Percentiles rank a stretch among this genome's conserved stretches.
These are phyloP conservation scores for Scaptomyza flava DNA, from an alignment of 2,888 invertebrate genomes.

Conservation along the genomic window DNA sequence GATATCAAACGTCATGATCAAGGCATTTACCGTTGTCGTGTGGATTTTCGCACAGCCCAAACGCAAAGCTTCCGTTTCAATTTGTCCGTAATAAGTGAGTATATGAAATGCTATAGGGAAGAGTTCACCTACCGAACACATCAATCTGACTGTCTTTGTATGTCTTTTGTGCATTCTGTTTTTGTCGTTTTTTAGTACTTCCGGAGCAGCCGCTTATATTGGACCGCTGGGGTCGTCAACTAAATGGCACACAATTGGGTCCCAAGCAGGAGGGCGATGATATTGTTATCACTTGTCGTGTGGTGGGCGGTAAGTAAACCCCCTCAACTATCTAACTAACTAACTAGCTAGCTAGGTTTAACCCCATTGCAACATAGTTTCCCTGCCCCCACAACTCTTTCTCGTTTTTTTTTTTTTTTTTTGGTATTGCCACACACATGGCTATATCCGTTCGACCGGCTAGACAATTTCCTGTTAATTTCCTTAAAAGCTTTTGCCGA, in stretches of 20 bases:
- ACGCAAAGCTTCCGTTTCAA: constrained; percentile 95
- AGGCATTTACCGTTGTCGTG: constrained; percentile 94
- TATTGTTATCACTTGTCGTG: constrained; percentile 93
- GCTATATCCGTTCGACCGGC: constrained; percentile 71
- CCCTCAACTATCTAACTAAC: constrained; percentile 27
- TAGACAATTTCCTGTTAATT: constrained; percentile 82
- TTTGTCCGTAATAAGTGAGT: constrained; percentile 95
- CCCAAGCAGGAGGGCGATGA: constrained; percentile 95
- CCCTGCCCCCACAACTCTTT: neutral
- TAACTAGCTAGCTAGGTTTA: constrained; percentile 32
- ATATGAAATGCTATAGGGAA: constrained; percentile 42
- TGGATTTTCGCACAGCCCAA: constrained; percentile 95
- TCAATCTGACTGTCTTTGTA: constrained; percentile 20
- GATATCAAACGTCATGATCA: constrained; percentile 95
- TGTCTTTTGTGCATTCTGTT: constrained; percentile 60
- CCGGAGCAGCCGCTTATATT: constrained; percentile 94
- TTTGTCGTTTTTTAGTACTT: constrained; percentile 87
- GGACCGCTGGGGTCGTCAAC: constrained; percentile 92
- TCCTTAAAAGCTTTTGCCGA: constrained; percentile 78
- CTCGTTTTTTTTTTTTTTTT: neutral
- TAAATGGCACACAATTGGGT: constrained; percentile 91
- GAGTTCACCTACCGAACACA: constrained; percentile 1
- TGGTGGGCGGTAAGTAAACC: constrained; percentile 90
- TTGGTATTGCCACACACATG: constrained; percentile 40
- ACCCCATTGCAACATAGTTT: constrained; percentile 41